phyloP scores from a whole-genome alignment of 2,113 vertebrate species.

The Nyctibius bracteatus region DNA sequence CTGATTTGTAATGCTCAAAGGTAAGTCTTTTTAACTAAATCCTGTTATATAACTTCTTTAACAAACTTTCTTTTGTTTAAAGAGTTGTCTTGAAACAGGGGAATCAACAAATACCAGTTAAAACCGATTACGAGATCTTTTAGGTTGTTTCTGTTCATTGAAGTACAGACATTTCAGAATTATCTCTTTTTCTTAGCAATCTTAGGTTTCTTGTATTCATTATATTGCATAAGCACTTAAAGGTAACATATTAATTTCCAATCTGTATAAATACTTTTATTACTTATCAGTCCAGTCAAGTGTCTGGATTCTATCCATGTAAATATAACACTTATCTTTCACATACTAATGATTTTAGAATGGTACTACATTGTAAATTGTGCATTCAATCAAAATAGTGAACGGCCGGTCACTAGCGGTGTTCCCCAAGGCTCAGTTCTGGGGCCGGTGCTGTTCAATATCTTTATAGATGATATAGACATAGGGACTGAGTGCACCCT shows the following conservation, averaged over 20 bases:
- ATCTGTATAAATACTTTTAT: not conserved
- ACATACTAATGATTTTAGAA: not conserved
- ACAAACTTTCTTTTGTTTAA: not conserved
- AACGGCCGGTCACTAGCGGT: too few relatives aligned
- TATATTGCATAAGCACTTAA: not conserved
- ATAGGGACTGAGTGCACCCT: too few relatives aligned
- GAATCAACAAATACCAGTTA: not conserved
- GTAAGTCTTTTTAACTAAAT: not conserved
- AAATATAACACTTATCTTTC: not conserved
- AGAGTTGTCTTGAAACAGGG: not conserved
- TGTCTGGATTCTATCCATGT: not conserved
- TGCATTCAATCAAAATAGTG: not conserved
- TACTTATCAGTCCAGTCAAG: not conserved
- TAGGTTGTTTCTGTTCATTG: not conserved
- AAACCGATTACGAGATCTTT: not conserved
- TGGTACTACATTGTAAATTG: not conserved
- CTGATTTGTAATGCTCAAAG: not conserved
- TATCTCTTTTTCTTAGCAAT: not conserved
- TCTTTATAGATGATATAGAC: too few relatives aligned
- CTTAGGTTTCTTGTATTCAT: not conserved
- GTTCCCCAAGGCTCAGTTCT: too few relatives aligned
- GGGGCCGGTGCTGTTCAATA: too few relatives aligned
- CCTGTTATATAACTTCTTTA: not conserved
- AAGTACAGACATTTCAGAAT: not conserved
- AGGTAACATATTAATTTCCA: not conserved